Conservation (phyloP, 2,113 vertebrate species). For the Pteronura brasiliensis region DNA sequence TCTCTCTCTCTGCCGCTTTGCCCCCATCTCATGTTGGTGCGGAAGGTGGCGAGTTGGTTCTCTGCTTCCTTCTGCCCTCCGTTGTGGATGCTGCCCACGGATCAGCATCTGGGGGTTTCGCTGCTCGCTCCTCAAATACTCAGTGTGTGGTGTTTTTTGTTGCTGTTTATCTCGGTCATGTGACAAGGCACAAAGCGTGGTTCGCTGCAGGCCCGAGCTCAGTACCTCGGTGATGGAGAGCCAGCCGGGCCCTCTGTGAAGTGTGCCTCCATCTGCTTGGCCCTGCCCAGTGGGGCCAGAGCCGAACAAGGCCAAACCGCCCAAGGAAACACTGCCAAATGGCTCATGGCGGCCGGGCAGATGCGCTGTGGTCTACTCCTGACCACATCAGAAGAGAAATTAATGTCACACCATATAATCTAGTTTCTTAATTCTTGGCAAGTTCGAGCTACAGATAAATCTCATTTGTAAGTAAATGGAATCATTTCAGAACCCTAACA, state of each 20-base stretch:
- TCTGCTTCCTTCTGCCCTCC: background rate
- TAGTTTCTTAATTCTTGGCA: slow-evolving; percentile 55
- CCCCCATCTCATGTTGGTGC: background rate
- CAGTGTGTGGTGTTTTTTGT: rapidly evolving
- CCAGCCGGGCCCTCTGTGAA: background rate
- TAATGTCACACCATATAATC: slow-evolving; percentile 4
- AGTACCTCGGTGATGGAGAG: background rate
- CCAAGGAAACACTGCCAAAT: slow-evolving; percentile 49
- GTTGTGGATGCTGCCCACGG: background rate
- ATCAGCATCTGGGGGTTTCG: background rate
- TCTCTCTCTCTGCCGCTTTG: background rate
- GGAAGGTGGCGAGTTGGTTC: background rate
- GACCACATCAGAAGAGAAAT: slow-evolving; percentile 53
- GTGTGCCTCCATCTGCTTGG: slow-evolving; percentile 29
- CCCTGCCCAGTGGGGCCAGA: background rate
- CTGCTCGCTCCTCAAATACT: background rate
- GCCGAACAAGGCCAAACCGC: background rate
- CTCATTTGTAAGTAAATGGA: slow-evolving; percentile 47
- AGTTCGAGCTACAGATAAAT: slow-evolving; percentile 18
- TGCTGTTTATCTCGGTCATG: background rate
- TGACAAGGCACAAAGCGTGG: background rate
- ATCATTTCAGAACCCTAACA: slow-evolving; percentile 23
- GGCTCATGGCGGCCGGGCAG: slow-evolving; percentile 24
- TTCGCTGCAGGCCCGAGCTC: background rate
- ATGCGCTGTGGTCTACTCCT: background rate